Conservation (phyloP, 2,113 vertebrate genomes). For the Xyrauchen texanus region DNA sequence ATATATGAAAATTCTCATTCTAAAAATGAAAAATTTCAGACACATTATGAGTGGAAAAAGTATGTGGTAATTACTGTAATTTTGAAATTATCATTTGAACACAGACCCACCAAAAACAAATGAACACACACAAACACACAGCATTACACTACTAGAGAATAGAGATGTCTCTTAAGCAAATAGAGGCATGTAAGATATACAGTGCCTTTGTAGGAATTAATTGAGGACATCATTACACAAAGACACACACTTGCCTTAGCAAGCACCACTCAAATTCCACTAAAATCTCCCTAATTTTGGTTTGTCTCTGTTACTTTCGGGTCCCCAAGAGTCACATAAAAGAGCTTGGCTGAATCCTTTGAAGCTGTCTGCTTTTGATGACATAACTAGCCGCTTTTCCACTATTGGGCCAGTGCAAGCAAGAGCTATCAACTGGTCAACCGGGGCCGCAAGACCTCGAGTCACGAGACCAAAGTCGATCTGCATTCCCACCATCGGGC, state of each 20-base stretch:
- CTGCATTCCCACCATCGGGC: too few relatives aligned
- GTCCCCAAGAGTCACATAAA: conserved; percentile 24
- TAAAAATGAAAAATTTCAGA: too few relatives aligned
- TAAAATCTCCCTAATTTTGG: not conserved
- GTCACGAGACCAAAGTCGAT: too few relatives aligned
- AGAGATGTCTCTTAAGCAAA: conserved; percentile 56
- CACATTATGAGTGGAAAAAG: too few relatives aligned
- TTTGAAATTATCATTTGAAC: conserved; percentile 6
- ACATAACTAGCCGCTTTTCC: conserved; percentile 23
- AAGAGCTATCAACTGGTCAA: too few relatives aligned
- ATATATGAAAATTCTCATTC: too few relatives aligned
- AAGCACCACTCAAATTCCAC: too few relatives aligned
- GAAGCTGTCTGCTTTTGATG: conserved; percentile 41
- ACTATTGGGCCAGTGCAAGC: not conserved
- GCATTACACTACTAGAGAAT: too few relatives aligned
- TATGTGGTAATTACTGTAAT: not conserved
- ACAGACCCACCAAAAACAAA: conserved; percentile 18
- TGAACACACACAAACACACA: conserved; percentile 28
- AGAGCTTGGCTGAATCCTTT: conserved; percentile 7
- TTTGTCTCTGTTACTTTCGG: not conserved
- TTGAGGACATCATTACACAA: conserved; percentile 58
- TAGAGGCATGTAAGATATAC: conserved; percentile 46
- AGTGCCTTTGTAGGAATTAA: conserved; percentile 54
- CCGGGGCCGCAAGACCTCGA: too few relatives aligned
- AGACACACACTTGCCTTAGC: too few relatives aligned